Evolutionary conservation across 2,113 vertebrate genomes (phyloP), one percentile per base, ranked within the genome.

Genomic region (Pachycephala philippinensis): DNA sequence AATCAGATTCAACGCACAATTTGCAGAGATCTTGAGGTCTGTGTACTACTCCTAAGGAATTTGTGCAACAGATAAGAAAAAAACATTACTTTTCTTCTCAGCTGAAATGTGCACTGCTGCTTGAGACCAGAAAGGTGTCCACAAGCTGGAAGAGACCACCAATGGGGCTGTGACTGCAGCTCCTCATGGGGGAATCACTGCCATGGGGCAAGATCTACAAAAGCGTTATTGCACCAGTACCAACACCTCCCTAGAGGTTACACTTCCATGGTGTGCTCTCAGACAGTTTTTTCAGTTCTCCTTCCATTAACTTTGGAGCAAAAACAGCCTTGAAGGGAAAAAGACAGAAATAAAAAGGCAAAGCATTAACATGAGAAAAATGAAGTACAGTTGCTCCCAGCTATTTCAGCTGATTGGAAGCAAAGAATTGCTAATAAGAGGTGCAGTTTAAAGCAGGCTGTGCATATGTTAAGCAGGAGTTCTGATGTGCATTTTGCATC

Each of bases 341-440:
- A 42, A 87, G 59, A 65, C 18, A 66, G 74, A 77, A 88, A 92
- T 70, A 68, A 94, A 93, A 66, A 77, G 63, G 31, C 75, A 92
- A 81, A 89, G 22, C 52, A 81, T 93, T 86, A 90, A 86, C 24
- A 64, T 19, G 15, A 93, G 40, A 77, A 93, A 88, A 96, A 89
- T 42, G 16, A 86, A 77, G 54, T 39, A 52, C 9, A 20, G 39
- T 65, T 80, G 49, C 65, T 92, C 66, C 33, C 79, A 90, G 78
- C 61, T 92, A 74, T 78, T 93, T 95, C 57, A 44, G 71, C 35
- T 83, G 80, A 84, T 65, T 86, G 89, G 77, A 95, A 95, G 71
- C 4, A 1, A 76, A 77, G 68, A 96, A 87, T 83, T 0, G 0
- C 53, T 84, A 84, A 53, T 68, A 87, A 77, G 61, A 87, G 27